Base-by-base conservation (phyloP, 2,797 vertebrate species). In the Rhinophrynus dorsalis region DNA sequence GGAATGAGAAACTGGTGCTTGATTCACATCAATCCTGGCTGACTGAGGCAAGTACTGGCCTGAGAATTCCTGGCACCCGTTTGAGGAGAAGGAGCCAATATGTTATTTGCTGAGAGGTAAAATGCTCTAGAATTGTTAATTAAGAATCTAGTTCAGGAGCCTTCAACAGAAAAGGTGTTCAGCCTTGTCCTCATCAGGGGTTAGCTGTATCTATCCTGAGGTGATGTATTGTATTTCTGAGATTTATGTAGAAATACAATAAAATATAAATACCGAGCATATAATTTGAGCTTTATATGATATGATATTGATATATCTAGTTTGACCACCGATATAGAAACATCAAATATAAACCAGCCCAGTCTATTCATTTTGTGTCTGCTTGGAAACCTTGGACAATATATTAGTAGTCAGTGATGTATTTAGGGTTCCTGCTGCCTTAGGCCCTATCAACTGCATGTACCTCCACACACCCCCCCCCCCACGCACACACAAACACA, bases 81-180 rank as follows among this genome's bases (percentile, higher is more conserved):
- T 50, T 44, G 24, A 65, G 61, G 45, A 27, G 57, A 48, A 24
- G 5, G 30, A 52, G 61, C 61, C 69, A 72, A 72, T 32, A 59
- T 59, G 40, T 65, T 51, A 51, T 72, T 64, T 59, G 69, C 69
- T 72, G 52, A 72, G 45, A 72, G 69, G 61, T 40, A 72, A 72
- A 65, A 58, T 66, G 69, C 42, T n/a, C 61, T 59, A 26, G 45
- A 66, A 52, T 29, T 66, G 54, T 72, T 72, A 72, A 72, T 72
- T 72, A 72, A 65, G 40, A 44, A 65, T 38, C 60, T 32, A 24
- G 40, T 29, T 66, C 10, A 32, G 42, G 61, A 72, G 30, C 44
- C 48, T 56, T 24, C 45, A 30, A 44, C 54, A 65, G 30, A 63
- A 44, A 38, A 30, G 33, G 52, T 64, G 60, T 33, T 58, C 45